These are phyloP conservation scores for Diarsia dahlii DNA, from an alignment of 2,888 invertebrate species.

Conservation along the genomic window DNA sequence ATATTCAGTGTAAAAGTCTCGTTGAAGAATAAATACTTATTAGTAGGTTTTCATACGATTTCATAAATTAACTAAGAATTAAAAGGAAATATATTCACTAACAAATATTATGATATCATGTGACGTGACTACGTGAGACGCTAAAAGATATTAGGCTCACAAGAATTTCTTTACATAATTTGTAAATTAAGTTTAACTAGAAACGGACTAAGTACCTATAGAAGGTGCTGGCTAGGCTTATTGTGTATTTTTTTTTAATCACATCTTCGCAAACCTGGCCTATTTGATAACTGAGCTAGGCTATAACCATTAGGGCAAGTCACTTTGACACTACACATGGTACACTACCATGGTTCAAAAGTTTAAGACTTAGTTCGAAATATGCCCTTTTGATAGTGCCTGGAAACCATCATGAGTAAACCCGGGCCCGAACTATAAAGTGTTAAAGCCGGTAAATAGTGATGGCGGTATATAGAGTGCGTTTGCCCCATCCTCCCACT, in stretches of 20 bases:
- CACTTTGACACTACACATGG: neutral
- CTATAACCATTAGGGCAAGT: neutral
- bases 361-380: neutral
- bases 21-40: conserved; percentile 52
- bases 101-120: conserved; percentile 61
- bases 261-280: neutral
- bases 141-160: conserved; percentile 9
- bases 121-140: conserved; percentile 14
- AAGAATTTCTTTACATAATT: neutral
- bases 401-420: no score
- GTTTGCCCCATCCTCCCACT: conserved; percentile 27
- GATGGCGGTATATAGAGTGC: conserved; percentile 15
- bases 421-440: neutral
- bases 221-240: neutral
- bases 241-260: neutral
- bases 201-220: conserved; percentile 20
- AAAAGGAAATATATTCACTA: conserved; percentile 49
- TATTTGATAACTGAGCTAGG: neutral
- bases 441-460: conserved; percentile 3
- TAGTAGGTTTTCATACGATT: conserved; percentile 45
- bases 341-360: conserved; percentile 3
- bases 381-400: neutral
- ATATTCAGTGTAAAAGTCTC: conserved; percentile 46
- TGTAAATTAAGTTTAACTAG: conserved; percentile 1
- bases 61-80: conserved; percentile 55